Base-by-base conservation (phyloP, 2,113 vertebrate genomes). In the Candoia aspera region DNA sequence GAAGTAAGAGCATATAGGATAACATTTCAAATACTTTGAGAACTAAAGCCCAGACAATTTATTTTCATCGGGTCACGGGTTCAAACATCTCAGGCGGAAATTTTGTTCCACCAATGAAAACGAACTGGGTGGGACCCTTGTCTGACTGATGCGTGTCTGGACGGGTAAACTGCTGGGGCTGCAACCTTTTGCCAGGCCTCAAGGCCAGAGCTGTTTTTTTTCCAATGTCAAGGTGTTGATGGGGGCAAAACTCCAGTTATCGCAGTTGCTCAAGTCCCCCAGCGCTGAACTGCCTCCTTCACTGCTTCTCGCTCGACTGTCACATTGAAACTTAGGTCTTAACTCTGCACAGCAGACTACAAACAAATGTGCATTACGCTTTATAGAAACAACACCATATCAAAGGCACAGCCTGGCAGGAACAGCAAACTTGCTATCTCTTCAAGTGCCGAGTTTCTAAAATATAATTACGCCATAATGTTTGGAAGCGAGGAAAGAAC, bases 401-500 rank as follows among this genome's bases (percentile, higher is more conserved):
- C 46, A 91, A 90, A 95, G 37, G 91, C 91, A 19, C 93, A 5
- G 55, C 91, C 93, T 11, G 91, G 54, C 13, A 0, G 88, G 73
- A 90, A 57, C 92, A 79, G 94, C 94, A 60, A 93, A 94, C 91
- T 83, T 94, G 0, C 0, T 90, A 88, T 88, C 93, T 93, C 87
- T 94, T 59, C 0, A 89, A 94, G 95, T 92, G 92, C 93, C 0
- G 26, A 91, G 93, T 92, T 84, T 93, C 95, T 85, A 8, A 95
- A 92, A 95, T 88, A 91, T 92, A 94, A 96, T 95, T 96, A 95
- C 96, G 96, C 88, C 54, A 1, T 96, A 95, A 96, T 73, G 94
- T 92, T 42, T 62, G 94, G 93, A 93, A 90, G 15, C 8, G 88
- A 95, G 91, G 0, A 8, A 84, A 90, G 95, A 88, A 91, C n/a